Conservation (phyloP, 2,888 invertebrate species). For the Amphipyra tragopoginis region DNA sequence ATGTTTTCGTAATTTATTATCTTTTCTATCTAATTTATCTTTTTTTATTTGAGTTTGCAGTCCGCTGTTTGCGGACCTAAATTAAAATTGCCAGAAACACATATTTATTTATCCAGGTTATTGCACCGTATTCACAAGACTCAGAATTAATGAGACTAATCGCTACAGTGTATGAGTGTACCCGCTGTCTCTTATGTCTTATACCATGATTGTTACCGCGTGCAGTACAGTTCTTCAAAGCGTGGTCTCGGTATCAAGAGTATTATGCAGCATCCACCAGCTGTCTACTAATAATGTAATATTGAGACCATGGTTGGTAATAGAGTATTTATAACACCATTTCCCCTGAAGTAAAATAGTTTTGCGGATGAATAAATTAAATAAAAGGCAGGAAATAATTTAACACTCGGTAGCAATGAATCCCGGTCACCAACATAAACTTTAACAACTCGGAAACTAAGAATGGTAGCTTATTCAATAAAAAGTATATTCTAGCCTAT, state of each 20-base stretch:
- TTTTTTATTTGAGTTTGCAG: not conserved
- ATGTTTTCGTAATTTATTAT: not conserved
- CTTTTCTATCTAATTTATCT: not conserved
- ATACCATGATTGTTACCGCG: constrained; percentile 44
- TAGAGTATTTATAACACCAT: no score
- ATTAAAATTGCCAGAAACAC: no score
- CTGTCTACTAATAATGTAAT: constrained; percentile 45
- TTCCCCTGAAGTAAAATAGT: no score
- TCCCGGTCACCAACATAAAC: no score
- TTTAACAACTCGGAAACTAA: no score
- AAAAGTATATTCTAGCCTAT: no score
- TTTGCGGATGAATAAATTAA: no score
- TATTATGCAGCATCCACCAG: constrained; percentile 35
- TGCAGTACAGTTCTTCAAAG: constrained; percentile 51
- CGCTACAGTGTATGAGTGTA: not conserved
- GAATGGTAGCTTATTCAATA: no score
- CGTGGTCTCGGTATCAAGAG: constrained; percentile 12
- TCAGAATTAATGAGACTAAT: not conserved
- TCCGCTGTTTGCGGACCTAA: not conserved
- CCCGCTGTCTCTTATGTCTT: not conserved
- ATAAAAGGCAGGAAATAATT: no score
- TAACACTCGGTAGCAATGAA: no score
- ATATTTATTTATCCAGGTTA: no score
- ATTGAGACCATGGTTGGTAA: not conserved
- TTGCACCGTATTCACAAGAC: not conserved